These are phyloP conservation scores for Xyliphius kryptos DNA, from an alignment of 2,113 vertebrate species.

Conservation along the genomic window DNA sequence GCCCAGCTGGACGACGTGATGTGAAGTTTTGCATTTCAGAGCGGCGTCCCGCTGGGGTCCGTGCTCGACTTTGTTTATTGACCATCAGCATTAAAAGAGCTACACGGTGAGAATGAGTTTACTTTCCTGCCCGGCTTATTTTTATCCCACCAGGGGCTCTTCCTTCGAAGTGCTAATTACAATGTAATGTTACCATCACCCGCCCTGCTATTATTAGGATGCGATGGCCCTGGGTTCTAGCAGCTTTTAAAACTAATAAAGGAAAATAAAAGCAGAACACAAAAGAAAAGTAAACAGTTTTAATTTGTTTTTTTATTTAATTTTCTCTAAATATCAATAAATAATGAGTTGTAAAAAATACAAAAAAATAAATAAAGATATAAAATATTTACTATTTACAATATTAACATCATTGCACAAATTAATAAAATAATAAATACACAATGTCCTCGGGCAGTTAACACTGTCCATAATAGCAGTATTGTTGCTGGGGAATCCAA, in stretches of 20 bases:
- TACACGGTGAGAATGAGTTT: conserved; percentile 43
- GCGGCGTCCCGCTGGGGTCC: conserved; percentile 25
- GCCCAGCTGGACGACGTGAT: not conserved
- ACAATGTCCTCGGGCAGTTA: conserved; percentile 7
- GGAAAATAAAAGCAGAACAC: too few relatives aligned
- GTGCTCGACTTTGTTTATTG: conserved; percentile 42
- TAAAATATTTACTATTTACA: conserved; percentile 30
- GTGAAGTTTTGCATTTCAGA: conserved; percentile 28
- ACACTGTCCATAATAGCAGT: conserved; percentile 23
- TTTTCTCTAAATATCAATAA: conserved; percentile 21
- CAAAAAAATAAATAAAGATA: conserved; percentile 40
- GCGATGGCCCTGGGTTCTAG: not conserved
- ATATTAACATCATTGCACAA: conserved; percentile 8
- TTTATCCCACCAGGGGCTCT: conserved; percentile 50
- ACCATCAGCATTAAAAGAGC: conserved; percentile 38
- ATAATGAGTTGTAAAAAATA: conserved; percentile 25
- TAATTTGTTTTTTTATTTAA: not conserved
- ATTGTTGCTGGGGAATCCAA: conserved; percentile 27
- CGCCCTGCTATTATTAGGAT: conserved; percentile 45
- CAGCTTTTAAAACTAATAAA: too few relatives aligned
- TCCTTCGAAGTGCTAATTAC: conserved; percentile 55
- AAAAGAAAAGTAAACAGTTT: not conserved
- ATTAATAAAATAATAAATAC: not conserved
- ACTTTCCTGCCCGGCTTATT: conserved; percentile 40
- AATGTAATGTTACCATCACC: conserved; percentile 49